A percentile compares a stretch with the other conserved stretches of the same genome.
Conservation (phyloP, 1,140 invertebrate genomes). For the Ceratina australensis region DNA sequence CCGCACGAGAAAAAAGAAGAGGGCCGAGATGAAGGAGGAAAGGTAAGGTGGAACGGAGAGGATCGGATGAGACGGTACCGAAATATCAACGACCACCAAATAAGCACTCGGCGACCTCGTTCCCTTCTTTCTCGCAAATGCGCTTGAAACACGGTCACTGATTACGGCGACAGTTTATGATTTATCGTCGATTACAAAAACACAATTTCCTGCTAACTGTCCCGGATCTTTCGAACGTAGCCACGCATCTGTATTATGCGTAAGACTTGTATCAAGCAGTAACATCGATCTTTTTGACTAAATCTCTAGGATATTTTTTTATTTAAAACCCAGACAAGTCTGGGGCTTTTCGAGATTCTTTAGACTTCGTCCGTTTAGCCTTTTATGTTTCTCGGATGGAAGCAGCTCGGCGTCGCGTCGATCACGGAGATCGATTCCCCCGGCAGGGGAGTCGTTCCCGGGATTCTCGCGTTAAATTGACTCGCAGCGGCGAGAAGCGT, state of each 20-base stretch:
- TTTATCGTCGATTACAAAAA: conserved; percentile 50
- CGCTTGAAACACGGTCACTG: conserved; percentile 31
- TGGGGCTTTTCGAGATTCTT: too few relatives aligned
- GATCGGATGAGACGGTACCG: conserved; percentile 47
- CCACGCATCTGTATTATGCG: too few relatives aligned
- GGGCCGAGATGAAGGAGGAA: conserved; percentile 10
- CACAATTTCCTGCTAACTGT: too few relatives aligned
- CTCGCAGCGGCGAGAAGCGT: background rate
- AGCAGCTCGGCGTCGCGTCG: background rate
- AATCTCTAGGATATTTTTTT: too few relatives aligned
- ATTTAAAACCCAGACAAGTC: too few relatives aligned
- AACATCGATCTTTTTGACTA: too few relatives aligned
- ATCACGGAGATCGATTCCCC: background rate
- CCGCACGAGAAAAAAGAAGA: background rate
- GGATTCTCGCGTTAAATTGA: conserved; percentile 3
- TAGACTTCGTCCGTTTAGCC: too few relatives aligned
- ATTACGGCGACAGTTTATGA: conserved; percentile 29
- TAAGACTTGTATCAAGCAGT: too few relatives aligned
- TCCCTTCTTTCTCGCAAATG: conserved; percentile 34
- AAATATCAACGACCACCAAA: conserved; percentile 69
- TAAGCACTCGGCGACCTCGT: conserved; percentile 61
- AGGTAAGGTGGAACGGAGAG: background rate
- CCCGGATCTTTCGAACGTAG: too few relatives aligned
- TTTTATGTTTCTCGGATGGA: too few relatives aligned
- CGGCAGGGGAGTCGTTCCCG: background rate